Conservation (phyloP, 2,113 vertebrate genomes). For the Phalacrocorax carbo region DNA sequence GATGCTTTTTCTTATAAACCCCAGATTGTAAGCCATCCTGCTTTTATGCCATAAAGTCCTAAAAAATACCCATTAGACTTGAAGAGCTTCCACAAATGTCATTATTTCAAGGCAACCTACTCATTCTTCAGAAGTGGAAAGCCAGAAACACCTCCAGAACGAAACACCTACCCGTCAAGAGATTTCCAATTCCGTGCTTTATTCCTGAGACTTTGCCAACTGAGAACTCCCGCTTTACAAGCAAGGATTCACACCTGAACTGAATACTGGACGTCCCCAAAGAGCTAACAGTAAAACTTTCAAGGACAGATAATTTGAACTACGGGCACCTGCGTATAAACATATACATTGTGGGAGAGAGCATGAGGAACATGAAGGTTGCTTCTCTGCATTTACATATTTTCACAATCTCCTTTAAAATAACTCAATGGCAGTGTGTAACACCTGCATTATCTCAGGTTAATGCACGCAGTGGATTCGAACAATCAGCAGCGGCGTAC, state of each 20-base stretch:
- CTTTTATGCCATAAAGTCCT: neutral
- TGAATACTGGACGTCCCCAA: neutral
- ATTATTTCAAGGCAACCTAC: constrained; percentile 27
- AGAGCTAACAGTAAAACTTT: neutral
- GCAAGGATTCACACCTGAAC: neutral
- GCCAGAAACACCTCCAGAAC: neutral
- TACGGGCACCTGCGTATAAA: neutral
- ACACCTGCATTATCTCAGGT: neutral
- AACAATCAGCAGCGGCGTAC: neutral
- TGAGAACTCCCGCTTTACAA: neutral
- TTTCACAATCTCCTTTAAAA: neutral
- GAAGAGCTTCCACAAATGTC: neutral
- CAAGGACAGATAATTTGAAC: neutral
- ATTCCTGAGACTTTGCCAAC: neutral
- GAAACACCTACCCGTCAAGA: neutral
- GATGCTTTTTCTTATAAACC: neutral
- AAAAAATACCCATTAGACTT: neutral
- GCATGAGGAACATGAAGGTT: neutral
- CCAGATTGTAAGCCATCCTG: neutral
- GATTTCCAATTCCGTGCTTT: constrained; percentile 12
- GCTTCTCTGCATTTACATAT: neutral
- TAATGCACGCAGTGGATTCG: neutral
- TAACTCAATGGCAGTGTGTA: neutral
- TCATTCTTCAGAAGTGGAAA: constrained; percentile 13
- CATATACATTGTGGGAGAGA: neutral